A percentile compares a stretch with the other conserved stretches of the same genome.
phyloP scores from a whole-genome alignment of 2,888 invertebrate genomes.

The Habroteleia sp. region DNA sequence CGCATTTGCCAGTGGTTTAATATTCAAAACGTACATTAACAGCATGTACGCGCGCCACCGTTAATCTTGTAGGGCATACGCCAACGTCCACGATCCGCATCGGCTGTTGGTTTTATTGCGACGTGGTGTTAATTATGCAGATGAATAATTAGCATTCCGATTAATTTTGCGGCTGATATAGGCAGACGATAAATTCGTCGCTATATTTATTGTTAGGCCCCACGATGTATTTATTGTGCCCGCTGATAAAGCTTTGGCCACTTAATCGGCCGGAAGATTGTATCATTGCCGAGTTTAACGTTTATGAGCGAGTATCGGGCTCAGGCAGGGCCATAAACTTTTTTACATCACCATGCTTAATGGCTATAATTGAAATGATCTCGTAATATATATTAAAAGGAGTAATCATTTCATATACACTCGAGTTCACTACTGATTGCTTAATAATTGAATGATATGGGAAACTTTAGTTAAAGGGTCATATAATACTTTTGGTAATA shows the following conservation, averaged over 20 bases:
- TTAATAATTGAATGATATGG: slow-evolving; percentile 43
- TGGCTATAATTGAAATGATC: slow-evolving; percentile 54
- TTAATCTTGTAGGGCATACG: slow-evolving; percentile 72
- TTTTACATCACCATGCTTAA: slow-evolving; percentile 45
- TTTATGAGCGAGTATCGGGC: slow-evolving; percentile 53
- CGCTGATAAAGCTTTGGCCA: slow-evolving; percentile 46
- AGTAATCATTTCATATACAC: slow-evolving; percentile 29
- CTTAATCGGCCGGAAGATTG: slow-evolving; percentile 59
- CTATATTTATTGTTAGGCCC: neutral
- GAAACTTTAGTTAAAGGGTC: slow-evolving; percentile 5
- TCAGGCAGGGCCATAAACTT: slow-evolving; percentile 33
- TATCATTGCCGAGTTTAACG: slow-evolving; percentile 43
- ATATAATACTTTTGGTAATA: no score
- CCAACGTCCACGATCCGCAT: slow-evolving; percentile 64
- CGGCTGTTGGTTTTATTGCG: slow-evolving; percentile 69
- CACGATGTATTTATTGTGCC: slow-evolving; percentile 30
- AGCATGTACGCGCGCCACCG: slow-evolving; percentile 66
- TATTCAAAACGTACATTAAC: slow-evolving; percentile 73
- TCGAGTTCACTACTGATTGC: slow-evolving; percentile 17
- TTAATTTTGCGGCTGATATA: slow-evolving; percentile 71
- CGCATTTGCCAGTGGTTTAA: slow-evolving; percentile 68
- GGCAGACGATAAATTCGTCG: slow-evolving; percentile 49
- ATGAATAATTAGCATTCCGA: slow-evolving; percentile 78
- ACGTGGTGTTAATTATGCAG: slow-evolving; percentile 77
- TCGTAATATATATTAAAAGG: slow-evolving; percentile 51